phyloP scores from a whole-genome alignment of 2,113 vertebrate genomes.

The Otus sunia region DNA sequence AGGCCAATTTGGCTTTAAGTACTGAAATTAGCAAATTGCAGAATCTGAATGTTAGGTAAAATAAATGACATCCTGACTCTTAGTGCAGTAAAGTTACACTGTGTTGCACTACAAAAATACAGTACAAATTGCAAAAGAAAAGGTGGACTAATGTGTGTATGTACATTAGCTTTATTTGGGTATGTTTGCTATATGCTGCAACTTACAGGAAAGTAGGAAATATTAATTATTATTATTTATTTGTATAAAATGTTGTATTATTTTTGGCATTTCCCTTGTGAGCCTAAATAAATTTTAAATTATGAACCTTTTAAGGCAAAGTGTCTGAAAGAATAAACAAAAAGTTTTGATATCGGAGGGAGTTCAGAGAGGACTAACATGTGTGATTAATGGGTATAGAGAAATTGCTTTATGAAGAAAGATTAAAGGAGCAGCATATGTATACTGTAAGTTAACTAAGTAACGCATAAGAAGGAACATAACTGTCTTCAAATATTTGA shows the following conservation, averaged over 20 bases:
- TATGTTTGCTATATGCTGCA: neutral
- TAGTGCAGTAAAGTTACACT: neutral
- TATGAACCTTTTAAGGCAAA: neutral
- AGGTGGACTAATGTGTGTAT: neutral
- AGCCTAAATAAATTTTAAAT: neutral
- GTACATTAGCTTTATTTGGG: neutral
- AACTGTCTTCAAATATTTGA: neutral
- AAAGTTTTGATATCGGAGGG: neutral
- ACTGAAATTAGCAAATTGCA: neutral
- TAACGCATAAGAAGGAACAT: neutral
- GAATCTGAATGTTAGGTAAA: neutral
- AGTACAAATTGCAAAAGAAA: neutral
- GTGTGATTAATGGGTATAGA: neutral
- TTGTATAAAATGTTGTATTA: neutral
- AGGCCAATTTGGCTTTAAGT: neutral
- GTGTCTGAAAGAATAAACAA: neutral
- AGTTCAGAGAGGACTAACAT: neutral
- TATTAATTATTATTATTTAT: neutral
- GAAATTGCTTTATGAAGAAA: slow-evolving; percentile 1
- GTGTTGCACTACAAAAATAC: neutral
- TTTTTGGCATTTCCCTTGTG: neutral
- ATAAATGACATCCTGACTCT: neutral
- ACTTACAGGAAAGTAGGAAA: neutral
- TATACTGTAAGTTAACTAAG: neutral
- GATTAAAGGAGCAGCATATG: neutral